These are phyloP conservation scores for Hydropotes inermis DNA, from an alignment of 2,113 vertebrate genomes.

Conservation along the genomic window DNA sequence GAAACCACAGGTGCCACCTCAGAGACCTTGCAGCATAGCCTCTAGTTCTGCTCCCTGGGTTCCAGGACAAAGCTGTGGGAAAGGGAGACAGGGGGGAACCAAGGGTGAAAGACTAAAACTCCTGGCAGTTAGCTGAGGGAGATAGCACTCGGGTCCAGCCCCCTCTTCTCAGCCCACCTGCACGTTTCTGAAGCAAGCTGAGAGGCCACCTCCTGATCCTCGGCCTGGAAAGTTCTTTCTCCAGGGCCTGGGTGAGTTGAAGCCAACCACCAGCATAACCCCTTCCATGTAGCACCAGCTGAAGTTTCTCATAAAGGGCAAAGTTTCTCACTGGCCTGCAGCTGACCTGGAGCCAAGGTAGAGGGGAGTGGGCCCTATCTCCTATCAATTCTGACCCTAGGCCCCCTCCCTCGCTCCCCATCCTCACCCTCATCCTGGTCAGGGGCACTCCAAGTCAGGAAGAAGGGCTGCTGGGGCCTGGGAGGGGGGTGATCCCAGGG, in stretches of 20 bases:
- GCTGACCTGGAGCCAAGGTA: not conserved
- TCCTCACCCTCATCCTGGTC: not conserved
- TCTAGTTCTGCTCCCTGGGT: not conserved
- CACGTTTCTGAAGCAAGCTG: not conserved
- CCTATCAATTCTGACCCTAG: not conserved
- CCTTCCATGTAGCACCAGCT: not conserved
- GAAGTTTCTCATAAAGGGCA: not conserved
- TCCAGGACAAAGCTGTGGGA: not conserved
- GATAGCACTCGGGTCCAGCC: fast-evolving
- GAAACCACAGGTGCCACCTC: not conserved
- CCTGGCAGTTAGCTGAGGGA: not conserved
- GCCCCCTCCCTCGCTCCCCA: not conserved
- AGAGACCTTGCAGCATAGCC: fast-evolving
- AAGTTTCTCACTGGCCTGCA: too few relatives aligned
- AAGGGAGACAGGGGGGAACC: not conserved
- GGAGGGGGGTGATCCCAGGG: not conserved
- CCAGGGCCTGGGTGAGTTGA: fast-evolving
- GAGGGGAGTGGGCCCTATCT: fast-evolving
- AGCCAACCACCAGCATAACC: not conserved
- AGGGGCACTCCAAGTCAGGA: fast-evolving
- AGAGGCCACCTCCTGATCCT: not conserved
- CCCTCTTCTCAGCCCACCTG: not conserved
- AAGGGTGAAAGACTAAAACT: not conserved
- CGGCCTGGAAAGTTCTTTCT: not conserved
- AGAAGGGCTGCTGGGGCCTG: not conserved